Conservation (phyloP, 2,113 vertebrate genomes). For the Mastomys natalensis region DNA sequence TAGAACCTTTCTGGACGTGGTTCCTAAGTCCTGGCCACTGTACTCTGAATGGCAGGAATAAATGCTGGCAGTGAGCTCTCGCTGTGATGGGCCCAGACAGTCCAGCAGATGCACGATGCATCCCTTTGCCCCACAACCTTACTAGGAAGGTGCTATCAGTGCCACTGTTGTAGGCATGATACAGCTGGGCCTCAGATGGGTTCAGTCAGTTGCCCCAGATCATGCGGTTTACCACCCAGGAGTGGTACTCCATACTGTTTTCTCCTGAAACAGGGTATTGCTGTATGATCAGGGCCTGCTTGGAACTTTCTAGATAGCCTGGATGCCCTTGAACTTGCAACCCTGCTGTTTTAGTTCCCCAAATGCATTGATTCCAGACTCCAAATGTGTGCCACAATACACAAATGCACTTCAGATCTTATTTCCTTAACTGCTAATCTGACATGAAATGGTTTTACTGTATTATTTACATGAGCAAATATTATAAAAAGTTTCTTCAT, state of each 20-base stretch:
- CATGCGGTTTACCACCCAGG: neutral
- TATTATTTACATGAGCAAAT: constrained; percentile 28
- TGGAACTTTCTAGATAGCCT: neutral
- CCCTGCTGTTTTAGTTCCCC: neutral
- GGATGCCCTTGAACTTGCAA: neutral
- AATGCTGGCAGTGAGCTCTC: too few species aligned
- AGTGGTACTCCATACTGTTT: neutral
- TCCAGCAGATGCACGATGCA: too few species aligned
- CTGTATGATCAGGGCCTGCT: neutral
- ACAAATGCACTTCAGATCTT: neutral
- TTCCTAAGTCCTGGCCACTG: neutral
- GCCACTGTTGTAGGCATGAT: neutral
- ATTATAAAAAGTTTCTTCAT: constrained; percentile 1
- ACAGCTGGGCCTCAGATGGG: neutral
- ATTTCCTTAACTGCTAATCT: neutral
- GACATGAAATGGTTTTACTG: neutral
- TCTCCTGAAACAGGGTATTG: neutral
- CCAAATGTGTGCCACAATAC: neutral
- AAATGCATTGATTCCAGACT: neutral
- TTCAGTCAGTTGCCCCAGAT: neutral
- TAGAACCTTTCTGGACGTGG: neutral
- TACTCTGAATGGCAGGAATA: neutral
- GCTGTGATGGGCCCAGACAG: neutral
- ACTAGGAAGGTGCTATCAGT: neutral
- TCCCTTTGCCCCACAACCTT: neutral